Conservation (phyloP, 2,113 vertebrate genomes). For the Gymnarchus niloticus region DNA sequence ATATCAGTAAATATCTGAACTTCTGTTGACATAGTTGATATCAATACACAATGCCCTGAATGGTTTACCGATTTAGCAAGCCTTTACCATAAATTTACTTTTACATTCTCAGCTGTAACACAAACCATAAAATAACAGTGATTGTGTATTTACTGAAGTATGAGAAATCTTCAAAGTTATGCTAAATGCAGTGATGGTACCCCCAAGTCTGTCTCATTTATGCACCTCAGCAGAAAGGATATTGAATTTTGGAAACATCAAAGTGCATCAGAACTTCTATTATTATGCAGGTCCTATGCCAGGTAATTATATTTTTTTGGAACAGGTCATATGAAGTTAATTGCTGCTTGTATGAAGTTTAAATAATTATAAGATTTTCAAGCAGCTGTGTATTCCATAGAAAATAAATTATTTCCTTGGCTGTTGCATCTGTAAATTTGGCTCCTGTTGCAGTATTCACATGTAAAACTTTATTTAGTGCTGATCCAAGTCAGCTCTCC, state of each 20-base stretch:
- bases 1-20: no score
- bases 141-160: neutral
- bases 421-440: conserved; percentile 19
- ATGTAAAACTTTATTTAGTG: neutral
- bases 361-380: conserved; percentile 40
- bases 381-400: conserved; percentile 29
- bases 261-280: conserved; percentile 35
- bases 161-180: neutral
- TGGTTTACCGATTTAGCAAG: neutral
- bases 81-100: neutral
- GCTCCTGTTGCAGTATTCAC: conserved; percentile 19
- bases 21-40: neutral
- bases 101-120: neutral
- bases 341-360: conserved; percentile 45
- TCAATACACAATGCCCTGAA: neutral
- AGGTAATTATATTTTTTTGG: conserved; percentile 46
- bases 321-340: conserved; percentile 46
- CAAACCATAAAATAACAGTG: neutral
- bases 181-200: neutral
- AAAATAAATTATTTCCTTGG: conserved; percentile 8
- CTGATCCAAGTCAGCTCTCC: neutral
- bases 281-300: conserved; percentile 41
- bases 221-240: conserved; percentile 23
- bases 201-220: conserved; percentile 17
- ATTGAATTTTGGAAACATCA: conserved; percentile 36